phyloP scores from a whole-genome alignment of 1,140 invertebrate species.

The Drosophila nannoptera region DNA sequence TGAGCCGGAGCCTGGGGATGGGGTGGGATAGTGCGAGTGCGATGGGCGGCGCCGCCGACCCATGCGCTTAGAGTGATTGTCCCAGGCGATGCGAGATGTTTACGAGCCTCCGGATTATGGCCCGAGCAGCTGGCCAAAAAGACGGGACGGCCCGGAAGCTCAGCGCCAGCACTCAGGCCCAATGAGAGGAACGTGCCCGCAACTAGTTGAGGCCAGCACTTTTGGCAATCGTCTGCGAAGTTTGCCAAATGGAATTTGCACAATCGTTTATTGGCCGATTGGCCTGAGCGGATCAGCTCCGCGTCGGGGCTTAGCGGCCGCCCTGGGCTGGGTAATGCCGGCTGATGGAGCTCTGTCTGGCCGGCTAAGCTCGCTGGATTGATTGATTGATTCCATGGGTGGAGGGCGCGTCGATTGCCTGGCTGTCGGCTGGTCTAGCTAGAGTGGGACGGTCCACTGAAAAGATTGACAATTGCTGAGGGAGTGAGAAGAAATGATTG shows the following conservation, averaged over 20 bases:
- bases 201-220: conserved; percentile 4
- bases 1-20: not conserved
- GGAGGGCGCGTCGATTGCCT: too few species aligned
- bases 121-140: conserved; percentile 8
- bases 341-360: too few species aligned
- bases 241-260: not conserved
- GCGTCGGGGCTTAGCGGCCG: not conserved
- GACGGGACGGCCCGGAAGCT: conserved; percentile 8
- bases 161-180: conserved; percentile 31
- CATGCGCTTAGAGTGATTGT: conserved; percentile 37
- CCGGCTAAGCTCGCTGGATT: too few species aligned
- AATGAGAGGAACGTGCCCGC: conserved; percentile 29
- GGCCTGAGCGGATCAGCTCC: not conserved
- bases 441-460: too few species aligned
- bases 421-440: too few species aligned
- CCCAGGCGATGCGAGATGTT: conserved; percentile 29
- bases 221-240: conserved; percentile 3
- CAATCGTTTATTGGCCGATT: conserved; percentile 6
- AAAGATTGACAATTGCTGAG: too few species aligned
- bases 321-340: too few species aligned
- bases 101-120: conserved; percentile 31
- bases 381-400: too few species aligned
- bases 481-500: too few species aligned
- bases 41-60: conserved; percentile 6
- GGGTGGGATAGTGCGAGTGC: conserved; percentile 28